phyloP scores from a whole-genome alignment of 2,797 vertebrate genomes.

The Ptychadena robeensis region DNA sequence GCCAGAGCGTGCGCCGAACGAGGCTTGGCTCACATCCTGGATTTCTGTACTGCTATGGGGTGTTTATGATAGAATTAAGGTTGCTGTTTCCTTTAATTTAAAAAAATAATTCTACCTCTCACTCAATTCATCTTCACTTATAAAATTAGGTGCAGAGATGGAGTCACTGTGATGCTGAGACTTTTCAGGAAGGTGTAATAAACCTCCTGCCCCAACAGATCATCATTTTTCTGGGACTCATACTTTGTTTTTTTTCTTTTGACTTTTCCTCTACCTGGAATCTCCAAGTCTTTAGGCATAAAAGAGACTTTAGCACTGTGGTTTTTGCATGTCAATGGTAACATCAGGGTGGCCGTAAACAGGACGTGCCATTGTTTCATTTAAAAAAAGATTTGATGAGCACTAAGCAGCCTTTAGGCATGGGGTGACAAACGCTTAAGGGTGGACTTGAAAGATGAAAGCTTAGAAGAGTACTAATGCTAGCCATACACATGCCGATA shows the following conservation, averaged over 20 bases:
- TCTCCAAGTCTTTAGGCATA: not conserved
- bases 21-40: constrained; percentile 41
- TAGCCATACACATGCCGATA: too few relatives aligned
- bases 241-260: too few relatives aligned
- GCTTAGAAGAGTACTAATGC: too few relatives aligned
- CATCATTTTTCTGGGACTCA: not conserved
- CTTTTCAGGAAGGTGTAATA: too few relatives aligned
- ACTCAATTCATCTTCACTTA: not conserved
- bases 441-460: too few relatives aligned
- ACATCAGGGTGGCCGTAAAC: too few relatives aligned
- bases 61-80: constrained; percentile 55
- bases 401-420: too few relatives aligned
- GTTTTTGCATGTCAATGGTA: too few relatives aligned
- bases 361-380: too few relatives aligned
- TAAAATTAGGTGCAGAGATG: not conserved
- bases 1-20: constrained; percentile 21
- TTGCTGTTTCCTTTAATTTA: constrained; percentile 58
- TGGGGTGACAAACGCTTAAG: too few relatives aligned
- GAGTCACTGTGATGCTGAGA: not conserved
- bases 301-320: too few relatives aligned
- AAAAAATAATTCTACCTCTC: constrained; percentile 22
- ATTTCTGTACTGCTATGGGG: constrained; percentile 36
- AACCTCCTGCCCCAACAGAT: not conserved
- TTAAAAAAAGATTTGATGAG: too few relatives aligned
- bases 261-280: not conserved